Base-by-base conservation (phyloP, 2,113 vertebrate species). In the Bujurquina vittata region DNA sequence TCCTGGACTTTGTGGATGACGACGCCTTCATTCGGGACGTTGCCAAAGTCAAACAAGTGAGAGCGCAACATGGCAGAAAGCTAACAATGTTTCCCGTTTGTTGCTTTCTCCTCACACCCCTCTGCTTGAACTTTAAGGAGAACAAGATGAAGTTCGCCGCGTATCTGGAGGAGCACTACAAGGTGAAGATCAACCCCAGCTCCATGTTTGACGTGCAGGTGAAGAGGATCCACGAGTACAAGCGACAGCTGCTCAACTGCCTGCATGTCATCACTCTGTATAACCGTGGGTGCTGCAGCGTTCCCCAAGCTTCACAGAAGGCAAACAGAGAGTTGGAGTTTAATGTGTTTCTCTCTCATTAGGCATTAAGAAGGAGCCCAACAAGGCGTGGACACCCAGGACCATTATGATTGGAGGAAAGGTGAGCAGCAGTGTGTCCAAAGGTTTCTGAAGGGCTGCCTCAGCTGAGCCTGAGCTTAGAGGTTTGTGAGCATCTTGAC, bases 361-460 rank as follows among this genome's bases (percentile, higher is more conserved):
- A 98, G 97, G 97, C 57, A 98, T 98, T 87, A 97, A 95, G 95
- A 97, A 94, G 77, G 96, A 97, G 7, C 97, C 97, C 22, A 97
- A 93, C 82, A 97, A 96, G 85, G 87, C 85, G 0, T 94, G 97
- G 90, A 96, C 96, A 4, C 97, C 97, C 7, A 95, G 97, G 81
- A 98, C 97, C 0, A 75, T 98, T 83, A 98, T 98, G 96, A 97
- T 98, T 4, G 97, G 97, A 87, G 97, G 97, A 92, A 98, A 98
- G 96, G 97, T 98, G 57, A 90, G 75, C 14, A 23, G 20, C 33
- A 31, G 12, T n/a, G 52, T 54, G 52, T 10, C 26, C 20, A 54
- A 37, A 37, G 1, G 33, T 33, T 33, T 33, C 33, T 1, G 7
- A 7, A 7, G 7, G 33, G 33, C 33, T 33, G 33, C 6, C 7